These are phyloP conservation scores for Bombus impatiens DNA, from an alignment of 1,140 invertebrate species.

Conservation along the genomic window DNA sequence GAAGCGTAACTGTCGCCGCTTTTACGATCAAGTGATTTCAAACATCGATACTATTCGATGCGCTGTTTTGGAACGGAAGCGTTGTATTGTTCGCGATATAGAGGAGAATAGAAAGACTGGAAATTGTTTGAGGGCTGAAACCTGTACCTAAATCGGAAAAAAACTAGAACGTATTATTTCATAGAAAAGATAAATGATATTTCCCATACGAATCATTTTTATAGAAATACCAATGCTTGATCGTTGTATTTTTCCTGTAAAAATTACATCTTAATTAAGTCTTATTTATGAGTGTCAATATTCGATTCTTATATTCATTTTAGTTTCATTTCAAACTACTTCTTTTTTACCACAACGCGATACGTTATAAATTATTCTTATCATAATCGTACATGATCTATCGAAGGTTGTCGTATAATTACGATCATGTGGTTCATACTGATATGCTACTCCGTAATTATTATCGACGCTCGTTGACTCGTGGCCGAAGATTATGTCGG, in stretches of 20 bases:
- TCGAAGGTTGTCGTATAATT: no score
- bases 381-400: no score
- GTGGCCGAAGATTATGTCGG: background rate
- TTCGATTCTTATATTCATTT: background rate
- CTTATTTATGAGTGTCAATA: background rate
- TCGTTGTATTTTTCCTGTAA: background rate
- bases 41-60: slow-evolving; percentile 7
- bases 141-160: background rate
- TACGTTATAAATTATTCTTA: no score
- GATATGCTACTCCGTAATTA: background rate
- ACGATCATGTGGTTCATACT: no score
- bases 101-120: background rate
- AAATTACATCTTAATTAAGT: background rate
- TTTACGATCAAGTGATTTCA: slow-evolving; percentile 13
- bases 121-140: background rate
- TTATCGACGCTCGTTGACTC: slow-evolving; percentile 16
- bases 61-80: background rate
- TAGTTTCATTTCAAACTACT: background rate
- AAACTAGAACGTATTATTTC: background rate
- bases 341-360: no score
- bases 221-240: background rate
- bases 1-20: background rate
- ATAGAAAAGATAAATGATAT: background rate
- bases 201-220: background rate
- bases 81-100: background rate